Conservation (phyloP, 2,797 vertebrate species). For the Yasuhikotakia modesta region DNA sequence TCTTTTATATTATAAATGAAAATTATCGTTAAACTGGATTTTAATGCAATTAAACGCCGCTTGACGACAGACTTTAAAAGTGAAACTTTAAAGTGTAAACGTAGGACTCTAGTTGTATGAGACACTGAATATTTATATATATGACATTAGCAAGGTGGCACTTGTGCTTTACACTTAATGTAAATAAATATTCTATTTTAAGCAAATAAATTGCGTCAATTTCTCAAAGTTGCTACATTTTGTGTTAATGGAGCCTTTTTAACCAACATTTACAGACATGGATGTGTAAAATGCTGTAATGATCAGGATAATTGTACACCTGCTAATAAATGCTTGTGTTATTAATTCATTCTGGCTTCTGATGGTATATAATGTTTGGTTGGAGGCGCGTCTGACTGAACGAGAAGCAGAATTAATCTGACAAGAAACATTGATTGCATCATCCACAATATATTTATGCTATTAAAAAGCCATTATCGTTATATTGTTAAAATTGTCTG, state of each 20-base stretch:
- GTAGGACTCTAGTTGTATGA: not conserved
- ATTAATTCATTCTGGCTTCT: not conserved
- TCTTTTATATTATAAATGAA: not conserved
- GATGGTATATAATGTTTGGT: not conserved
- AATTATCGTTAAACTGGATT: not conserved
- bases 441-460: not conserved
- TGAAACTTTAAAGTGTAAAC: not conserved
- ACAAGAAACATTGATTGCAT: not conserved
- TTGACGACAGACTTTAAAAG: too few species aligned
- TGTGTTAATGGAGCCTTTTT: not conserved
- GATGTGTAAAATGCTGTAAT: not conserved
- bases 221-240: not conserved
- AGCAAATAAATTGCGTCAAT: not conserved
- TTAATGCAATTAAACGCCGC: not conserved
- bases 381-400: not conserved
- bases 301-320: not conserved
- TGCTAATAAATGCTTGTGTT: not conserved
- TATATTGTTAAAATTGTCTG: slow-evolving; percentile 2
- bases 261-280: not conserved
- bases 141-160: not conserved
- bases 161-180: not conserved
- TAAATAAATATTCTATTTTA: not conserved
- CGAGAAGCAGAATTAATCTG: not conserved
- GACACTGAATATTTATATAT: not conserved
- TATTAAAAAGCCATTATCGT: slow-evolving; percentile 22